Conservation (phyloP, 2,113 vertebrate genomes). For the Grus americana region DNA sequence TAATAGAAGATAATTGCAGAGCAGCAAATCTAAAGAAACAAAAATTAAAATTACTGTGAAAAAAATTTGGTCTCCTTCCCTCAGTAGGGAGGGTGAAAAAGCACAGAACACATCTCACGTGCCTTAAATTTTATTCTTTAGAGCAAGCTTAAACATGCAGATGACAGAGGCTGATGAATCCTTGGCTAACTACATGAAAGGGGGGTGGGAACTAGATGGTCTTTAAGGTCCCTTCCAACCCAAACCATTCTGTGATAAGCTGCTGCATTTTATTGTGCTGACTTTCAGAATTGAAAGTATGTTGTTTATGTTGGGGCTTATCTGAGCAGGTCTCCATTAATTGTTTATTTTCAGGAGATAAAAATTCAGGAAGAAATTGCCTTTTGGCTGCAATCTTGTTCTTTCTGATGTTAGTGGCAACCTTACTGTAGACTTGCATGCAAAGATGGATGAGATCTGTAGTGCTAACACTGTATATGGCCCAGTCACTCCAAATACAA, state of each 20-base stretch:
- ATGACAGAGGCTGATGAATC: neutral
- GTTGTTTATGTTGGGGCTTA: neutral
- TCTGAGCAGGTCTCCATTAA: neutral
- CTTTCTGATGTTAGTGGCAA: neutral
- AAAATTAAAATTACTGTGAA: neutral
- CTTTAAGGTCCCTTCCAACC: too few relatives aligned
- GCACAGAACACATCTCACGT: accelerated
- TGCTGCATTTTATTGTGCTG: neutral
- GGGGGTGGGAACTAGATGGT: too few relatives aligned
- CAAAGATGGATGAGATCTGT: neutral
- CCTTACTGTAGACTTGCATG: neutral
- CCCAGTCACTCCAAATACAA: accelerated
- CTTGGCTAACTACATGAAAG: neutral
- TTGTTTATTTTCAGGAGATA: neutral
- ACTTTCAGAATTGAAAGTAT: neutral
- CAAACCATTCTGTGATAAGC: too few relatives aligned
- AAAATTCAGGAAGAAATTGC: neutral
- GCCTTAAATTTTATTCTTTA: neutral
- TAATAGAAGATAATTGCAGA: neutral
- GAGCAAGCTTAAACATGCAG: neutral
- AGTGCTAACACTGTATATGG: neutral
- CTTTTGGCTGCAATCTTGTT: neutral
- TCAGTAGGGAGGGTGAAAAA: neutral
- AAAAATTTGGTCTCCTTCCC: neutral
- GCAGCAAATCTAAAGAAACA: neutral